Conservation (phyloP, 2,888 invertebrate genomes). For the Pelosia muscerda region DNA sequence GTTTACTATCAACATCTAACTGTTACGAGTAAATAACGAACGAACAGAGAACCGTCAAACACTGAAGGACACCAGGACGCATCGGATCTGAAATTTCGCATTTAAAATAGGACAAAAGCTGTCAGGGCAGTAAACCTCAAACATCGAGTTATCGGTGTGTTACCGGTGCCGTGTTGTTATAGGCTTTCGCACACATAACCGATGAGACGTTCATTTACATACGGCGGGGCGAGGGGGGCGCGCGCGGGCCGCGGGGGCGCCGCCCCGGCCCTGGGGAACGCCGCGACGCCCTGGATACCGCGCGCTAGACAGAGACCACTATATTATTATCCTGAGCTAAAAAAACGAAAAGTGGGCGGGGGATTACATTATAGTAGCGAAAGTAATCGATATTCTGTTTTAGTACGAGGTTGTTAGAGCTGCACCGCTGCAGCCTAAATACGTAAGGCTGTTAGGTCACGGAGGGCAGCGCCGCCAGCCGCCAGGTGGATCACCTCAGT, state of each 20-base stretch:
- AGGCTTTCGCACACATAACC: slow-evolving; percentile 74
- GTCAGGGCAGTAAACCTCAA: slow-evolving; percentile 85
- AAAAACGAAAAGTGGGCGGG: slow-evolving; percentile 87
- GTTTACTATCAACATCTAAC: slow-evolving; percentile 50
- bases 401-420: slow-evolving; percentile 85
- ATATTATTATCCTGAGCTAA: slow-evolving; percentile 81
- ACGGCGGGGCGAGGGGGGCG: slow-evolving; percentile 75
- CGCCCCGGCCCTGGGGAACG: slow-evolving; percentile 64
- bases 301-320: slow-evolving; percentile 79
- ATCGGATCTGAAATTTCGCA: slow-evolving; percentile 73
- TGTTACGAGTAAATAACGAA: slow-evolving; percentile 49
- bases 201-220: slow-evolving; percentile 86
- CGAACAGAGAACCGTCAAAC: slow-evolving; percentile 32
- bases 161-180: slow-evolving; percentile 57
- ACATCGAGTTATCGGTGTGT: slow-evolving; percentile 66
- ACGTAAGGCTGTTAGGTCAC: slow-evolving; percentile 79
- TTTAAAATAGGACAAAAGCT: slow-evolving; percentile 84
- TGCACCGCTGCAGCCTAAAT: slow-evolving; percentile 84
- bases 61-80: slow-evolving; percentile 68
- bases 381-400: slow-evolving; percentile 88
- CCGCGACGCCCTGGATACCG: slow-evolving; percentile 64
- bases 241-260: slow-evolving; percentile 59
- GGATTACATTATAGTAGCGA: slow-evolving; percentile 88
- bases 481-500: slow-evolving; percentile 56
- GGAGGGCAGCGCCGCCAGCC: slow-evolving; percentile 50